Base-by-base conservation (phyloP, 2,888 invertebrate genomes). In the Agapostemon virescens region DNA sequence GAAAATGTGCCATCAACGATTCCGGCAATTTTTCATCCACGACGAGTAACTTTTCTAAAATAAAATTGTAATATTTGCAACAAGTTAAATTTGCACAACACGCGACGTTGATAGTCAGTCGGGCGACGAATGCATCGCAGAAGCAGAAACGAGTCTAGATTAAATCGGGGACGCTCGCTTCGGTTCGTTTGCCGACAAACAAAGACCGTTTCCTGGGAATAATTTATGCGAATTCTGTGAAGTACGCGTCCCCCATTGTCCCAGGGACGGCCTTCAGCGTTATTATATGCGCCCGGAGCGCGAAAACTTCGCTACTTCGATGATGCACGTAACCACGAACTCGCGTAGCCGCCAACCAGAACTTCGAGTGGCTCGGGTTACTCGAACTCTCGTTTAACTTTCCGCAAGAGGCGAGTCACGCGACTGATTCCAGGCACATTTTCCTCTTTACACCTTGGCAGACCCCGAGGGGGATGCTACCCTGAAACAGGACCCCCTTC, bases 351-450 rank as follows among this genome's bases (percentile, higher is more conserved):
- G 55, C 74, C 73, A 74, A 42, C 68, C 73, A 67, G 75, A 77
- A 75, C 79, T 70, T 82, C 79, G 82, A 84, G 82, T 82, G 77
- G 77, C 79, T 79, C 73, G 38, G 73, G 70, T 77, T 83, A 82
- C 82, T 77, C 72, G 52, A 79, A 82, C 76, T 79, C 73, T 68
- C 81, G 67, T 81, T 83, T 75, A 83, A 83, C 79, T 83, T 82
- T 49, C 71, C 70, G 42, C 71, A 66, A 70, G 64, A 69, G 78
- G 68, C 52, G 76, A 79, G 78, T 82, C 82, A 76, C 79, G 82
- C 76, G 76, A 83, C 74, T 63, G 82, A 83, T 70, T 76, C 71
- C 63, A 66, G 73, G 26, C 70, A 71, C 69, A 73, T 82, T 84
- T 80, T 78, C 74, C 45, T 38, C 72, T 45, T 68, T 55, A 38